These are phyloP conservation scores for Dysidea cf. avara DNA, from an alignment of 37 sponge, comb jelly and placozoan genomes.

Conservation along the genomic window DNA sequence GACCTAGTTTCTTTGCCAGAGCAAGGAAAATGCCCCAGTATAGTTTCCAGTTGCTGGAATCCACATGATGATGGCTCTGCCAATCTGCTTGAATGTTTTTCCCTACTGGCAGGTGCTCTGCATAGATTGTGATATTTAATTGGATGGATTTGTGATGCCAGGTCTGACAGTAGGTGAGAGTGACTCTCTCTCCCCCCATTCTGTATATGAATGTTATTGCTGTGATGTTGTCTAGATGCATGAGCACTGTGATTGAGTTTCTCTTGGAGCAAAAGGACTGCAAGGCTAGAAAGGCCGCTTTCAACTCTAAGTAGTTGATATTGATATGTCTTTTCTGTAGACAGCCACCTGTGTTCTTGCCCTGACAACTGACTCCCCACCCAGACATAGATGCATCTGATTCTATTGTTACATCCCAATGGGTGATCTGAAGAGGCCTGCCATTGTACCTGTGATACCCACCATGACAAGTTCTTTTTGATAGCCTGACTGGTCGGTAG, in stretches of 20 bases:
- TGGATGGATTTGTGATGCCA: no score
- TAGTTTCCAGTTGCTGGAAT: slow-evolving; percentile 28
- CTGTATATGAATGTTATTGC: slow-evolving; percentile 23
- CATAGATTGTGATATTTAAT: slow-evolving; percentile 10
- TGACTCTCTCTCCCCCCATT: no score
- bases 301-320: slow-evolving; percentile 27
- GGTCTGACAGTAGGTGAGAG: no score
- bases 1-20: slow-evolving; percentile 7
- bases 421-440: slow-evolving; percentile 1
- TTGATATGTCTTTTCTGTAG: no score
- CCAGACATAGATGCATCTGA: slow-evolving; percentile 34
- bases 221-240: slow-evolving; percentile 28
- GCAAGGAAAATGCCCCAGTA: slow-evolving; percentile 4
- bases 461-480: slow-evolving; percentile 2
- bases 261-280: no score
- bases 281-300: no score
- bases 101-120: slow-evolving; percentile 39
- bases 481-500: neutral
- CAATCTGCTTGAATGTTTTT: slow-evolving; percentile 35
- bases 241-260: slow-evolving; percentile 2
- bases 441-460: slow-evolving; percentile 1
- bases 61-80: slow-evolving; percentile 5
- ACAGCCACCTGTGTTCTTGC: slow-evolving; percentile 7
- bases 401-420: neutral
- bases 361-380: slow-evolving; percentile 38